Percentiles rank a stretch among this genome's conserved stretches.
Evolutionary conservation across 1,140 invertebrate genomes (phyloP).

Genomic region (Galleria mellonella): DNA sequence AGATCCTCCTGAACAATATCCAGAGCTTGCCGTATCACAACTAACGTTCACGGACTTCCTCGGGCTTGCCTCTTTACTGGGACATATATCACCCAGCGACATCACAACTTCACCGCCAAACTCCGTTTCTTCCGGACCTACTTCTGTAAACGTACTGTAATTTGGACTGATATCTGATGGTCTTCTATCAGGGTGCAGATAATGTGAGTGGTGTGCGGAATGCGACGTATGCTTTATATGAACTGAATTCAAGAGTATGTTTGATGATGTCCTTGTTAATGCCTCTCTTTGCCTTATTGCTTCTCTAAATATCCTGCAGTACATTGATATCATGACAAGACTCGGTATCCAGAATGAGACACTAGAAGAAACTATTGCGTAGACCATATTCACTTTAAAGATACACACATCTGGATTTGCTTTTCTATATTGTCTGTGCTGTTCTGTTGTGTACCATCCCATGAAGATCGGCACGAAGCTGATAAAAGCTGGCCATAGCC

Average conservation of each 20-base stretch:
- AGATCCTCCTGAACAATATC: slow-evolving; percentile 66
- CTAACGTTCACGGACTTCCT: slow-evolving; percentile 67
- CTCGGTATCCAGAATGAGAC: slow-evolving; percentile 97
- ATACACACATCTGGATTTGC: slow-evolving; percentile 86
- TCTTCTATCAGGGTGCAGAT: slow-evolving; percentile 78
- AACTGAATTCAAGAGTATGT: slow-evolving; percentile 87
- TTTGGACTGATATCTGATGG: slow-evolving; percentile 75
- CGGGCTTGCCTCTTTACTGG: slow-evolving; percentile 67
- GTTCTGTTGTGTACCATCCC: slow-evolving; percentile 91
- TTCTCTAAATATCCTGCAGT: slow-evolving; percentile 92
- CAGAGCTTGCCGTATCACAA: slow-evolving; percentile 67
- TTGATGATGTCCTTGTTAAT: slow-evolving; percentile 85
- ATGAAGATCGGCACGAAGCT: slow-evolving; percentile 97
- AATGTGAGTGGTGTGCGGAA: slow-evolving; percentile 79
- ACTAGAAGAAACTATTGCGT: slow-evolving; percentile 92
- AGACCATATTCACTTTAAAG: slow-evolving; percentile 92
- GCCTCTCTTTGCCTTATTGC: slow-evolving; percentile 92
- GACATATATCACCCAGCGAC: slow-evolving; percentile 53
- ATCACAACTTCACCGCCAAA: slow-evolving; percentile 57
- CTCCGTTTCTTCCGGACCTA: slow-evolving; percentile 81
- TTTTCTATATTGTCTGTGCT: slow-evolving; percentile 81
- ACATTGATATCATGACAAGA: slow-evolving; percentile 94
- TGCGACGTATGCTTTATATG: slow-evolving; percentile 85
- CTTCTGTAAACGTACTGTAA: slow-evolving; percentile 80
- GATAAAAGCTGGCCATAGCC: slow-evolving; percentile 93